A percentile compares a stretch with the other conserved stretches of the same genome.
These are phyloP conservation scores for Melanchra persicariae DNA, from an alignment of 2,888 invertebrate genomes.

Conservation along the genomic window DNA sequence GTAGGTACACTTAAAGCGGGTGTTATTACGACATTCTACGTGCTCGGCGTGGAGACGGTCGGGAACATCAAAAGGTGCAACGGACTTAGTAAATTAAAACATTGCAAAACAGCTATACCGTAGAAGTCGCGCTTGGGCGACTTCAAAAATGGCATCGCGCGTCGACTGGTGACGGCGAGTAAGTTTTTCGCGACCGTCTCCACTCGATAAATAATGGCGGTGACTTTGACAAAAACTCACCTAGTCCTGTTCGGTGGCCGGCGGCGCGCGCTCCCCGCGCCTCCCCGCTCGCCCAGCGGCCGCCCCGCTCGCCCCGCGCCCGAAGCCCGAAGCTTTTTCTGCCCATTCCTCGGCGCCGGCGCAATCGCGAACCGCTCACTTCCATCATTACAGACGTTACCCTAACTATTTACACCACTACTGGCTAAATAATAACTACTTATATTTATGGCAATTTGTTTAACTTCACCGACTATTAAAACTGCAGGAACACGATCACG, in stretches of 20 bases:
- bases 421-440: conserved; percentile 89
- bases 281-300: conserved; percentile 62
- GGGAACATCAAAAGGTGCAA: conserved; percentile 82
- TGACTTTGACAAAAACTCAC: conserved; percentile 91
- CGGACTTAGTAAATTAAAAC: conserved; percentile 86
- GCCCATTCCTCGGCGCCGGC: conserved; percentile 87
- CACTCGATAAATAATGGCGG: conserved; percentile 90
- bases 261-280: conserved; percentile 83
- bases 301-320: conserved; percentile 67
- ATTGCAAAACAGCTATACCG: conserved; percentile 86
- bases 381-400: conserved; percentile 81
- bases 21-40: conserved; percentile 71
- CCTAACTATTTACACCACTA: conserved; percentile 90
- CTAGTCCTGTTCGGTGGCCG: conserved; percentile 90
- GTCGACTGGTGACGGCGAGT: conserved; percentile 85
- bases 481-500: conserved; percentile 91
- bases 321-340: conserved; percentile 83
- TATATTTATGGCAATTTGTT: conserved; percentile 91
- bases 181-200: conserved; percentile 90
- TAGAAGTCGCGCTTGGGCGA: conserved; percentile 84
- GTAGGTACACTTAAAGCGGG: conserved; percentile 51
- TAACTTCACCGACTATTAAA: conserved; percentile 90
- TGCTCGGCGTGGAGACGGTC: conserved; percentile 80
- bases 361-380: conserved; percentile 85
- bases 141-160: conserved; percentile 88